Evolutionary conservation across 2,888 invertebrate species (phyloP).

Genomic region (Tillus elongatus): DNA sequence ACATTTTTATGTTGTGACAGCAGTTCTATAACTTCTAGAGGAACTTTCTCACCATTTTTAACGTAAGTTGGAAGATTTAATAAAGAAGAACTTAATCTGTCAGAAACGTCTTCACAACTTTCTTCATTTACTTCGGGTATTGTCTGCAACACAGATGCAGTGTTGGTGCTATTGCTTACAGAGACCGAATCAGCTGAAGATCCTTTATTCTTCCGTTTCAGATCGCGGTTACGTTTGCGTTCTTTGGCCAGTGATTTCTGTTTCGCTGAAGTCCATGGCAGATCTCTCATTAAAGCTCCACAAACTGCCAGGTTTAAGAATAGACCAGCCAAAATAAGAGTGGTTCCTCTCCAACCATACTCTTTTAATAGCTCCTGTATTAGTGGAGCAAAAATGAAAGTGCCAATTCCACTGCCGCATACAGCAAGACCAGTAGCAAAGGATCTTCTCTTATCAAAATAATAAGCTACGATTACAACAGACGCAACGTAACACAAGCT

Average conservation of each 20-base stretch:
- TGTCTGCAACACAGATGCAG: conserved; percentile 49
- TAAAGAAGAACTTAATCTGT: conserved; percentile 62
- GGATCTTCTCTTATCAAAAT: conserved; percentile 75
- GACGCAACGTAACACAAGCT: conserved; percentile 85
- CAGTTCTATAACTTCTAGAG: conserved; percentile 65
- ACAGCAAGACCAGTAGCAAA: conserved; percentile 80
- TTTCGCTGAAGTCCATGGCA: conserved; percentile 56
- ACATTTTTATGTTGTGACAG: conserved; percentile 60
- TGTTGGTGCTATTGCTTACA: conserved; percentile 57
- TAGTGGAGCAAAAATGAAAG: conserved; percentile 76
- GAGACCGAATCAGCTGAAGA: conserved; percentile 64
- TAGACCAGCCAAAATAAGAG: conserved; percentile 68
- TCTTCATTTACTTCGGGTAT: conserved; percentile 40
- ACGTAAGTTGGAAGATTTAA: conserved; percentile 80
- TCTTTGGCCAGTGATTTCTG: conserved; percentile 55
- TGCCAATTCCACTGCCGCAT: conserved; percentile 82
- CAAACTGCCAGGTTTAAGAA: conserved; percentile 76
- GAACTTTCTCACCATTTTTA: conserved; percentile 66
- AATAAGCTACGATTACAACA: conserved; percentile 83
- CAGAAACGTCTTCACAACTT: conserved; percentile 21
- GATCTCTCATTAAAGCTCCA: conserved; percentile 71
- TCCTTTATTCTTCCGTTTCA: conserved; percentile 47
- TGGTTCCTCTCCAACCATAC: conserved; percentile 78
- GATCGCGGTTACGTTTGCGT: conserved; percentile 51
- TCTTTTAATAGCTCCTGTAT: conserved; percentile 63